Base-by-base conservation (phyloP, 2,888 invertebrate genomes). In the Leucoma salicis region DNA sequence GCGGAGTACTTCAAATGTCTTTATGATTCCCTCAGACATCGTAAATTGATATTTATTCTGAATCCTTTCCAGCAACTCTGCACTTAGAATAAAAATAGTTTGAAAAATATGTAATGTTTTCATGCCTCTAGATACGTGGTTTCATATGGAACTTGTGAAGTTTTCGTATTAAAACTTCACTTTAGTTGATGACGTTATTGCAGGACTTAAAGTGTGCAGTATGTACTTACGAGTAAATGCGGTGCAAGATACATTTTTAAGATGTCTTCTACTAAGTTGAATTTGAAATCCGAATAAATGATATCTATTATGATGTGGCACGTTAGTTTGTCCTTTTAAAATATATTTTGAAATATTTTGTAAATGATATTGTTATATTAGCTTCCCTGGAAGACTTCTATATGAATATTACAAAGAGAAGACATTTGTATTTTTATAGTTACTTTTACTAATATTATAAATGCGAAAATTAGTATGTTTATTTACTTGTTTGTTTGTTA, bases 31-130 rank as follows among this genome's bases (percentile, higher is more conserved):
- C 58, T 56, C 57, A 63, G 66, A 67, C 66, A 56, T 66, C 66
- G 63, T 73, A 76, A 78, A 79, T 78, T 78, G 70, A 74, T 82
- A 81, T 80, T 74, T 76, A 79, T 74, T 72, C 63, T 39, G 56
- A 66, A 64, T 63, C 51, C 47, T 54, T 47, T 47, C 42, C 41
- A 41, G 39, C 27, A 46, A 47, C 39, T 47, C 39, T 46, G 46
- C 47, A 53, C 43, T 63, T 59, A 49, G 34, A 35, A 42, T 24
- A 40, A 47, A 42, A 54, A 51, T 42, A 39, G 34, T 51, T 40
- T 34, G 37, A 39, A 39, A 49, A 52, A 50, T 54, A 31, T 35
- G 33, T 39, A 31, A 27, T 31, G 16, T 43, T 41, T 49, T 42
- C 31, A 6, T 35, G 36, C 14, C 34, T 28, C 10, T 35, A 39